Percentiles rank a stretch among this genome's conserved stretches.
Conservation (phyloP, 2,888 invertebrate genomes). For the Andricus curvator region DNA sequence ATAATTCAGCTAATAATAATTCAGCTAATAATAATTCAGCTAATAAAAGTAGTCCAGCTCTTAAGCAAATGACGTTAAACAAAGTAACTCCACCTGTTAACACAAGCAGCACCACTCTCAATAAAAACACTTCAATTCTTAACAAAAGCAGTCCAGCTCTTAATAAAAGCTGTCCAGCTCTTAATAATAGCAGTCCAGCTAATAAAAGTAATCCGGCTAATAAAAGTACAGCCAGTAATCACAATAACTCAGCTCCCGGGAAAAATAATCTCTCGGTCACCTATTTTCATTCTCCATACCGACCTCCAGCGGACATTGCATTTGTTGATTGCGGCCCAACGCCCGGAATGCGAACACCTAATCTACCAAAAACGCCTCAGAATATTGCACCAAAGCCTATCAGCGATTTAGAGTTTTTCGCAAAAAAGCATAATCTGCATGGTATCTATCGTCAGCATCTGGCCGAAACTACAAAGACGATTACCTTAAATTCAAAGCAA, state of each 20-base stretch:
- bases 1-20: neutral
- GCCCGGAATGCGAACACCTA: conserved; percentile 32
- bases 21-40: no score
- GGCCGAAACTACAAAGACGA: neutral
- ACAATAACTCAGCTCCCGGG: neutral
- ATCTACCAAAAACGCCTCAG: neutral
- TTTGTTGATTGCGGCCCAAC: conserved; percentile 71
- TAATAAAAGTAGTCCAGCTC: neutral
- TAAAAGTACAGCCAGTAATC: conserved; percentile 24
- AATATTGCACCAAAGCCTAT: neutral
- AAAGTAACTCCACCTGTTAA: neutral
- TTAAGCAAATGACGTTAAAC: neutral
- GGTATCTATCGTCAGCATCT: neutral
- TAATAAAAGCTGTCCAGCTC: neutral
- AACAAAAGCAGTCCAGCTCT: neutral
- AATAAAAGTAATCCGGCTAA: neutral
- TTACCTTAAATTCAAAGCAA: neutral
- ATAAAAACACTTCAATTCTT: neutral
- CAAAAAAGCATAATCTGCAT: neutral
- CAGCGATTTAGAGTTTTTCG: neutral
- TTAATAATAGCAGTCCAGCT: neutral
- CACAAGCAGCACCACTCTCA: neutral
- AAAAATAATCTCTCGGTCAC: conserved; percentile 6
- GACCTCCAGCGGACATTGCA: conserved; percentile 52
- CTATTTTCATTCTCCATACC: conserved; percentile 10